A percentile compares a stretch with the other conserved stretches of the same genome.
phyloP scores from a whole-genome alignment of 2,113 vertebrate genomes.

The Thomomys bottae region DNA sequence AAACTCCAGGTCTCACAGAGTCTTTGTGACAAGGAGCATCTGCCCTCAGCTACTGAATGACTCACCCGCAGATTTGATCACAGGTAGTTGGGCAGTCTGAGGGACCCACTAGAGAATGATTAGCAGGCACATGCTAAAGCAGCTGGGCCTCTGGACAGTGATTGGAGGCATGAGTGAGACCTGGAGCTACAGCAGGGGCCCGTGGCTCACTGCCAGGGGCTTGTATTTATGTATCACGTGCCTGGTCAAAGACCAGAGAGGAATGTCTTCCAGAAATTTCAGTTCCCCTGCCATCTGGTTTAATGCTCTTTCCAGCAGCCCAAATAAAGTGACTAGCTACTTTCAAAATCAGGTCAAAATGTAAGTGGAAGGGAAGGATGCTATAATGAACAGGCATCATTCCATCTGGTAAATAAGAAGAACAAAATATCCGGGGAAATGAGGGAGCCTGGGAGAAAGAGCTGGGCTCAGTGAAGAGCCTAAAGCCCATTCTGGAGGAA shows the following conservation, averaged over 20 bases:
- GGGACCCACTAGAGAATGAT: not conserved
- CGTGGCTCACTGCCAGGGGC: constrained; percentile 23
- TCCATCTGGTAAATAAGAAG: constrained; percentile 46
- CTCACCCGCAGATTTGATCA: not conserved
- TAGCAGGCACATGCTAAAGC: constrained; percentile 22
- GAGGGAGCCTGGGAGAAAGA: not conserved
- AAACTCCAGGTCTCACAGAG: constrained; percentile 36
- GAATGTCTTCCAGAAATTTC: constrained; percentile 56
- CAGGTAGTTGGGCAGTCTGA: not conserved
- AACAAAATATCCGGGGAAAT: not conserved
- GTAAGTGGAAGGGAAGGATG: constrained; percentile 16
- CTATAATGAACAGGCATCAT: constrained; percentile 45
- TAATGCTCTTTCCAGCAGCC: constrained; percentile 36
- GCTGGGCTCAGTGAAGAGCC: not conserved
- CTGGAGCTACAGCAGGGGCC: not conserved
- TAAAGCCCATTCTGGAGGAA: not conserved
- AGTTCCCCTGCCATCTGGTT: constrained; percentile 45
- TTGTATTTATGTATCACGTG: not conserved
- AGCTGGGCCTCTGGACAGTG: not conserved
- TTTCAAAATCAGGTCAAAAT: constrained; percentile 66
- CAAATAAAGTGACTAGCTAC: constrained; percentile 32
- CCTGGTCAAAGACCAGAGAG: not conserved
- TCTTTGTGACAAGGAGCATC: not conserved
- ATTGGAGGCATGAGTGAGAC: not conserved
- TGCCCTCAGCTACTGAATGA: constrained; percentile 32